Conservation (phyloP, 2,888 invertebrate species). For the Pammene fasciana region DNA sequence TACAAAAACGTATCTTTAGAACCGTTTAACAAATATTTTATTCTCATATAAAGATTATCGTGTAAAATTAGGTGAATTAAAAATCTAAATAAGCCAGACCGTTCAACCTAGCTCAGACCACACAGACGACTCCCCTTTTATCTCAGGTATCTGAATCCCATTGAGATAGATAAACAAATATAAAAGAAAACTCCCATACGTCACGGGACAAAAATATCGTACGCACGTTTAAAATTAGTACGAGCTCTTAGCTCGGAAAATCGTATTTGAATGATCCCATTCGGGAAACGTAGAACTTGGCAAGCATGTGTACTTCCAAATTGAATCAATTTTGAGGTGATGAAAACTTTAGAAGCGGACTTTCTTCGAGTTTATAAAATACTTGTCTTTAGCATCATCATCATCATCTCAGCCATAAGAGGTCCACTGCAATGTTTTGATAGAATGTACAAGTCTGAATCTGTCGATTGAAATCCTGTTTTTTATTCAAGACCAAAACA, state of each 20-base stretch:
- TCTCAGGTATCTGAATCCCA: conserved; percentile 4
- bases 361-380: background rate
- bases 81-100: background rate
- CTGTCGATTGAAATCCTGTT: too few species aligned
- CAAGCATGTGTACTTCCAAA: conserved; percentile 1
- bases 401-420: too few species aligned
- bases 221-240: conserved; percentile 10
- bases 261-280: background rate
- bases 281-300: conserved; percentile 1
- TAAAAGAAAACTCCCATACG: conserved; percentile 11
- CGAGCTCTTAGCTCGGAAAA: conserved; percentile 7
- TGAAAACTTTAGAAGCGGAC: background rate
- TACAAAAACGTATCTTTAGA: too few species aligned
- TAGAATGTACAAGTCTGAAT: too few species aligned
- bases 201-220: conserved; percentile 9
- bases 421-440: too few species aligned
- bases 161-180: conserved; percentile 1
- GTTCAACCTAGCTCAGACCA: too few species aligned
- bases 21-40: too few species aligned
- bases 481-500: too few species aligned
- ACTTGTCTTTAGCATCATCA: too few species aligned
- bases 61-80: too few species aligned
- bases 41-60: too few species aligned
- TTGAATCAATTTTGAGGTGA: conserved; percentile 24
- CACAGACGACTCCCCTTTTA: background rate